Conservation (phyloP, 2,888 invertebrate genomes). For the Hermodice carunculata region DNA sequence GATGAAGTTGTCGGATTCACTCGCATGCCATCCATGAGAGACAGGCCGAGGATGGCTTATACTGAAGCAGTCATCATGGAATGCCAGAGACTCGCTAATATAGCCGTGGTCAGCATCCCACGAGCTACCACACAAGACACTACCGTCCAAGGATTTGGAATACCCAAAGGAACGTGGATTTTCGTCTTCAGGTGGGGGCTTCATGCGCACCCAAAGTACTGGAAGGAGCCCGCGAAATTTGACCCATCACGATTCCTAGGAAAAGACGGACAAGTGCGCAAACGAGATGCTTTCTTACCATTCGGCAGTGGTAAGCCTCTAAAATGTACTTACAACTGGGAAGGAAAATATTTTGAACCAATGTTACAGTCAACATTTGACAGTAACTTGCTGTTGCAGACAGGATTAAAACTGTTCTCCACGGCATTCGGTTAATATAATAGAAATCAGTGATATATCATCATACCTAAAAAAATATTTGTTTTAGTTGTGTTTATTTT, state of each 20-base stretch:
- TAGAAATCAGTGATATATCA: no score
- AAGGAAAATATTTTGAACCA: no score
- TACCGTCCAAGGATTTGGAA: constrained; percentile 28
- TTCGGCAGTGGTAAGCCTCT: constrained; percentile 42
- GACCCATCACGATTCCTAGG: constrained; percentile 35
- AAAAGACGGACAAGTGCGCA: constrained; percentile 16
- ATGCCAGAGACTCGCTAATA: constrained; percentile 41
- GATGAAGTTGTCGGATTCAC: constrained; percentile 34
- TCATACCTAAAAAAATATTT: no score
- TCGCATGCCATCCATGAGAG: constrained; percentile 32
- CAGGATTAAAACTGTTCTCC: no score
- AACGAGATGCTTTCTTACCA: constrained; percentile 35
- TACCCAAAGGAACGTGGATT: constrained; percentile 41
- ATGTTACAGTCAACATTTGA: no score
- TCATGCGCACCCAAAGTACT: constrained; percentile 37
- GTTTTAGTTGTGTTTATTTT: no score
- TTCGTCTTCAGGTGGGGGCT: constrained; percentile 40
- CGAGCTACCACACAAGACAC: constrained; percentile 30
- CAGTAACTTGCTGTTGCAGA: no score
- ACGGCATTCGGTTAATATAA: no score
- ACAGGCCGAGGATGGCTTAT: constrained; percentile 40
- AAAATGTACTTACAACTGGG: no score
- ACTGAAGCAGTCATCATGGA: constrained; percentile 41
- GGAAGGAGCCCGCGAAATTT: constrained; percentile 30
- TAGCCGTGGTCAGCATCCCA: constrained; percentile 40